Evolutionary conservation across 2,113 vertebrate genomes (phyloP), one percentile per base, ranked within the genome.

Genomic region (Poeciliopsis turrubarensis): DNA sequence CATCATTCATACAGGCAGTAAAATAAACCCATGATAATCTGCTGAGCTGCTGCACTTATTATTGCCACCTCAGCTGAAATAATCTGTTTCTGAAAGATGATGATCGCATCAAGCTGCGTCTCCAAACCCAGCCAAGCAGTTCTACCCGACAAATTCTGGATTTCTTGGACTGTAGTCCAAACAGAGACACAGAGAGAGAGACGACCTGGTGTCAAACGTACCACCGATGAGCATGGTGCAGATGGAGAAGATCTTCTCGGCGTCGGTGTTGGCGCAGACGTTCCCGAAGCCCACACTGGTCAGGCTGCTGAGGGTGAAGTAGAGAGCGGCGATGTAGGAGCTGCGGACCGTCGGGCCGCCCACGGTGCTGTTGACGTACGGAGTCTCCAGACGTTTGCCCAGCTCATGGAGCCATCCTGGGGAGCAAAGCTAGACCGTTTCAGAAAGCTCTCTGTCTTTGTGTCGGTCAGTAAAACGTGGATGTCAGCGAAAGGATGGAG

Each of bases 231-330:
- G 96, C 97, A 98, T 98, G 65, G 96, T 96, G 94, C 97, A 98
- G 94, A 98, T 96, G 88, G 97, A 98, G 93, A 98, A 99, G 89
- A 99, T 97, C 93, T 99, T 99, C 91, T 99, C 97, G 0, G 96
- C 94, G 0, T 98, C 96, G 0, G 97, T 98, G 95, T 98, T 99
- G 92, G 97, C 97, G 0, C 96, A 98, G 65, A 99, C 97, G 0
- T 99, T 99, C 78, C 97, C 97, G 0, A 99, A 99, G 87, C 97
- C 97, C 85, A 99, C 97, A 5, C 97, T 98, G 92, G 97, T 98
- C 88, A 99, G 95, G 92, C 97, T 99, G 95, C 97, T 99, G 82
- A 99, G 96, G 82, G 97, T 98, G 90, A 98, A 99, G 94, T 99
- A 99, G 75, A 99, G 96, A 4, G 97, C 97, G 0, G 97, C 96